Base-by-base conservation (phyloP, 2,888 invertebrate species). In the Phortica magna region DNA sequence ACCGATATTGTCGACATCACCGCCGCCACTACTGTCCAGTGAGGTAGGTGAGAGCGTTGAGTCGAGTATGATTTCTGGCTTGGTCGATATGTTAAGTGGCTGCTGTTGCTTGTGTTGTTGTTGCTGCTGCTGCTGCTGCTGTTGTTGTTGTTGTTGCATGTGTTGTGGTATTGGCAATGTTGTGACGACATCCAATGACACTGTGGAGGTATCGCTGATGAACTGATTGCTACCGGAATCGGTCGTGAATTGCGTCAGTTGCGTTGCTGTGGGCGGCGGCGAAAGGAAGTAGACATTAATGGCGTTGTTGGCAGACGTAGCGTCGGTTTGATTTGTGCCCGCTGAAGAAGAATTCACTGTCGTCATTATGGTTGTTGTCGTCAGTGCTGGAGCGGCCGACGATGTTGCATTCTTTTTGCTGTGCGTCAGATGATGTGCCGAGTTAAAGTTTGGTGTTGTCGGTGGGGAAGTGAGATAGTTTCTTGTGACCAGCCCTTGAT, bases 51-150 rank as follows among this genome's bases (percentile, higher is more conserved):
- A 91, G 55, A 91, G 85, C 10, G 92, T 92, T 10, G 92, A 91
- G 78, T 92, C 92, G 77, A 91, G 86, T 76, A 92, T 92, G 77
- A 92, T 92, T 89, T 92, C 92, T 73, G 92, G 92, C 80, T 92
- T 92, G 67, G 91, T 84, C 68, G 92, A 90, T 79, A 88, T 87
- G 81, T 89, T 88, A n/a, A 82, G 80, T 76, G 83, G 80, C n/a
- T 78, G 76, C 67, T 82, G 79, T 43, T 19, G 73, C 48, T 19
- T 57, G 14, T 48, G 7, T 48, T 48, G 17, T 22, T 64, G 78
- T 1, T 75, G 79, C 22, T 77, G 77, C 6, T 80, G 17, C 39
- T 64, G 78, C 2, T 75, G 79, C 22, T 77, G 77, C 6, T 80
- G 77, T 31, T 78, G 78, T 39, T 71, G 78, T 65, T 68, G 82